These are phyloP conservation scores for Notodromas monacha DNA, from an alignment of 2,888 invertebrate species.

Conservation along the genomic window DNA sequence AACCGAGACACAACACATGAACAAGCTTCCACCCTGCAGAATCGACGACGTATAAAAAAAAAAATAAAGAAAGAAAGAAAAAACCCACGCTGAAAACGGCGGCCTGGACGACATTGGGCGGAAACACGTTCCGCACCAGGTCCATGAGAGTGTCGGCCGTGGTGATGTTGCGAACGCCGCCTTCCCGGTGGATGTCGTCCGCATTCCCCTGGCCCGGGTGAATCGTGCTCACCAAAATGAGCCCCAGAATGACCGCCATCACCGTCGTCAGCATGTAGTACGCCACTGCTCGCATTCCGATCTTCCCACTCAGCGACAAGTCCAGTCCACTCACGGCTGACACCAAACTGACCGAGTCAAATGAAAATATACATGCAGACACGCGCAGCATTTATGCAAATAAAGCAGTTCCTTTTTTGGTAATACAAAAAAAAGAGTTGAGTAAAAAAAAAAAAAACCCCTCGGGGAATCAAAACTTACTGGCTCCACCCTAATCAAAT, in stretches of 20 bases:
- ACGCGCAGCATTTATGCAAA: no score
- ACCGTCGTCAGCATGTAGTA: slow-evolving; percentile 76
- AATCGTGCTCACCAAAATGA: slow-evolving; percentile 57
- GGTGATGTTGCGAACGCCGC: slow-evolving; percentile 25
- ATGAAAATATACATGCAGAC: no score
- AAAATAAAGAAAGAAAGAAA: no score
- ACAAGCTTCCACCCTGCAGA: no score
- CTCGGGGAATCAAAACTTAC: no score
- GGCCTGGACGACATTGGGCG: slow-evolving; percentile 59
- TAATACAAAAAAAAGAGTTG: no score
- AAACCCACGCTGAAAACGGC: slow-evolving; percentile 34
- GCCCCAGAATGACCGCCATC: slow-evolving; percentile 59
- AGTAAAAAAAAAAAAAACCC: no score
- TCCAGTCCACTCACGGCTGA: slow-evolving; percentile 73
- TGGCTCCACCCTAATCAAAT: no score
- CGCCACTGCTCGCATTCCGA: slow-evolving; percentile 46
- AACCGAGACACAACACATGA: no score
- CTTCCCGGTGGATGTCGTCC: slow-evolving; percentile 11
- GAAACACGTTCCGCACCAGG: slow-evolving; percentile 63
- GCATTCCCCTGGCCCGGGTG: slow-evolving; percentile 27
- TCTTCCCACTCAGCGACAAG: slow-evolving; percentile 57
- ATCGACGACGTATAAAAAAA: no score
- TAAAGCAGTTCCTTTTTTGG: no score
- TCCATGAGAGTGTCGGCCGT: slow-evolving; percentile 73
- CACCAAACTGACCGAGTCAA: slow-evolving; percentile 35